Evolutionary conservation across 2,888 invertebrate genomes (phyloP).

Genomic region (Acrobeloides nanus): DNA sequence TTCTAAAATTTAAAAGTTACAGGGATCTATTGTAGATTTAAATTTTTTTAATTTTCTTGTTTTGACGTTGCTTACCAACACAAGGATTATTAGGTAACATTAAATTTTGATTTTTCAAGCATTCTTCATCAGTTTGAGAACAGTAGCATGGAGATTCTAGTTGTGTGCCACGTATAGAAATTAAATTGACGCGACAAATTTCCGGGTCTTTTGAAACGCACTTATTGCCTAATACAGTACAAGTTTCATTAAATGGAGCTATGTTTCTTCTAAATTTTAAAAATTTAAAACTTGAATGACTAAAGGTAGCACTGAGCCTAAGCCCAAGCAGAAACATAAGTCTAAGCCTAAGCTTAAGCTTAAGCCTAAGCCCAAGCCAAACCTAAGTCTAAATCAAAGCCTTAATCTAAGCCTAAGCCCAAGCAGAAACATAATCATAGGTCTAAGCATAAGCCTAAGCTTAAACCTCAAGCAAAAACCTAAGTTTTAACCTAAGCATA

Average conservation of each 20-base stretch:
- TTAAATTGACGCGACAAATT: slow-evolving; percentile 23
- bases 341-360: no score
- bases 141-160: slow-evolving; percentile 49
- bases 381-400: no score
- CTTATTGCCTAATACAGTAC: slow-evolving; percentile 8
- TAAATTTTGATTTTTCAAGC: slow-evolving; percentile 29
- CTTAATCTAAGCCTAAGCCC: no score
- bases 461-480: no score
- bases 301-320: no score
- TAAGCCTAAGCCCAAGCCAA: no score
- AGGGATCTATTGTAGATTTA: background rate
- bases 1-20: slow-evolving; percentile 18
- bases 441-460: no score
- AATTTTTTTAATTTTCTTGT: slow-evolving; percentile 4
- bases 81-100: slow-evolving; percentile 49
- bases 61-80: slow-evolving; percentile 32
- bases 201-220: slow-evolving; percentile 18
- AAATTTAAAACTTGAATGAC: no score
- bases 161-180: slow-evolving; percentile 34
- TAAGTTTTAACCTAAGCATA: no score
- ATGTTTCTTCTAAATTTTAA: slow-evolving; percentile 10
- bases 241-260: slow-evolving; percentile 13
- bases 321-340: no score
- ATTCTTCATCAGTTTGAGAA: slow-evolving; percentile 31
- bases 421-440: no score